A percentile compares a stretch with the other conserved stretches of the same genome.
Conservation (phyloP, 2,113 vertebrate species). For the Sylvilagus bachmani region DNA sequence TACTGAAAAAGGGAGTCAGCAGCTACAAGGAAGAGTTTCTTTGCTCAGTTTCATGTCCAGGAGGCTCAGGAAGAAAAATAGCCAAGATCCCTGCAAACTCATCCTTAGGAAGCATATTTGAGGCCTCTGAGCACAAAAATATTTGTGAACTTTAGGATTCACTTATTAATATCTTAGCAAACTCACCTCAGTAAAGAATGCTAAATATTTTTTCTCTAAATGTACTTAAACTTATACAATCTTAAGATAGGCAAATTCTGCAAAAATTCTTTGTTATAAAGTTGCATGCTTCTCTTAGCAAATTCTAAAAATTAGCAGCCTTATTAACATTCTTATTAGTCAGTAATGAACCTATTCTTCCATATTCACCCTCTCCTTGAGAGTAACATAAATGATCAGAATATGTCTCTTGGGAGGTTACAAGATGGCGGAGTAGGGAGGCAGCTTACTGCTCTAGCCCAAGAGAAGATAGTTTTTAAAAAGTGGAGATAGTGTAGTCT, state of each 20-base stretch:
- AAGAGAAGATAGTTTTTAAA: too few relatives aligned
- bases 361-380: background rate
- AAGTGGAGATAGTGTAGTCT: too few relatives aligned
- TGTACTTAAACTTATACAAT: background rate
- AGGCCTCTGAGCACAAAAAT: background rate
- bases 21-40: background rate
- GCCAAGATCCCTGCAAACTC: background rate
- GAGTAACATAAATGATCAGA: background rate
- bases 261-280: slow-evolving; percentile 2
- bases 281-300: background rate
- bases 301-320: background rate
- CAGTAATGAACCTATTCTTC: background rate
- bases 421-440: too few relatives aligned
- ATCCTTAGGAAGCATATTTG: background rate
- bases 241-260: background rate
- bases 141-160: background rate
- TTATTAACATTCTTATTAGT: slow-evolving; percentile 33
- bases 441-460: too few relatives aligned
- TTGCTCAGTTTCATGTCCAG: background rate
- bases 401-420: too few relatives aligned
- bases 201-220: background rate
- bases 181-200: background rate
- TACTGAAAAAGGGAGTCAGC: background rate
- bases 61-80: background rate
- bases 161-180: slow-evolving; percentile 42